Evolutionary conservation across 2,113 vertebrate species (phyloP).

Genomic region (Calidris pugnax): DNA sequence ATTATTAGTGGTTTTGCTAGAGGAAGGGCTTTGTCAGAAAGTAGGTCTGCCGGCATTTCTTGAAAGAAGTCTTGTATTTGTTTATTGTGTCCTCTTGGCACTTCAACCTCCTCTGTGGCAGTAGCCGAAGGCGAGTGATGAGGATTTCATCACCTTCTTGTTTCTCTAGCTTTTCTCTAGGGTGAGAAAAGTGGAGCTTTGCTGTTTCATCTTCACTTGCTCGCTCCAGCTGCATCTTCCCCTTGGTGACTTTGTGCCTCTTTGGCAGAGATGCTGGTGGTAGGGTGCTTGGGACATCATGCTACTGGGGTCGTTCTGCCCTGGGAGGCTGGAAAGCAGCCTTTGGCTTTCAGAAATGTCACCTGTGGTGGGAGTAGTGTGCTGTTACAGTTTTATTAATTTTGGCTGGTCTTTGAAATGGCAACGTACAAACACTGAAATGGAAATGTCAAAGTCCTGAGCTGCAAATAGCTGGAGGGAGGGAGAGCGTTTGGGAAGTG

Average conservation of each 20-base stretch:
- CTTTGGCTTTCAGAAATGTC: neutral
- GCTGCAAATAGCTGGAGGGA: neutral
- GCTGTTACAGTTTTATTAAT: neutral
- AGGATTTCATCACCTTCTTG: neutral
- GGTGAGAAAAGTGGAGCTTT: neutral
- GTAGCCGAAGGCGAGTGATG: neutral
- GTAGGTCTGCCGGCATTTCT: neutral
- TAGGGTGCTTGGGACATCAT: rapidly evolving
- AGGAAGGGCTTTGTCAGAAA: conserved; percentile 13
- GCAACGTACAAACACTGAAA: neutral
- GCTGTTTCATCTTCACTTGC: neutral
- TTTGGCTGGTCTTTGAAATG: neutral
- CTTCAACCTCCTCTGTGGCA: neutral
- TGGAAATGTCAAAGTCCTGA: neutral
- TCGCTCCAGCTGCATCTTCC: neutral
- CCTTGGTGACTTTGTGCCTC: neutral
- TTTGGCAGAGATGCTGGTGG: neutral
- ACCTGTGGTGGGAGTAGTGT: rapidly evolving
- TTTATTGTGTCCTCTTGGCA: neutral
- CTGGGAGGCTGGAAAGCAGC: neutral
- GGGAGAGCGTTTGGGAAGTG: neutral
- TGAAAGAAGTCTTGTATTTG: neutral
- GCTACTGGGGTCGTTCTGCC: neutral
- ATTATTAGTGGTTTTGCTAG: neutral
- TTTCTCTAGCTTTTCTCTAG: neutral